These are phyloP conservation scores for Plebejus anna DNA, from an alignment of 2,888 invertebrate genomes.

Conservation along the genomic window DNA sequence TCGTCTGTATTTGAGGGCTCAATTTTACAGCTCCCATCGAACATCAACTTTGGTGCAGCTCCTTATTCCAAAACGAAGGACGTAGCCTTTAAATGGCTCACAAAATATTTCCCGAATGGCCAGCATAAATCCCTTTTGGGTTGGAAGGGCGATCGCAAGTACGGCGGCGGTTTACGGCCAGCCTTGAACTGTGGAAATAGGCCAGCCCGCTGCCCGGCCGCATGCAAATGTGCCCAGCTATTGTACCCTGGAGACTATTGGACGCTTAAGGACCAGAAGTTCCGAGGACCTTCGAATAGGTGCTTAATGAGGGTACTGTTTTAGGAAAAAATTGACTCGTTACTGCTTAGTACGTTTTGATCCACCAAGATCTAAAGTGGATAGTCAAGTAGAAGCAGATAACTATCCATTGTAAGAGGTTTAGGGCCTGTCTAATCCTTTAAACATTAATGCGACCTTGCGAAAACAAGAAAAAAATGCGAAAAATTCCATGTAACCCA, in stretches of 20 bases:
- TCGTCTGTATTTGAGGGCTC: not conserved
- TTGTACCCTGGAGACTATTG: not conserved
- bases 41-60: not conserved
- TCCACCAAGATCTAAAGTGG: too few species aligned
- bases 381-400: too few species aligned
- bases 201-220: not conserved
- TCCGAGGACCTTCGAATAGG: not conserved
- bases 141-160: constrained; percentile 11
- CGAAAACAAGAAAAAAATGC: constrained; percentile 10
- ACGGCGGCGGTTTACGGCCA: constrained; percentile 7
- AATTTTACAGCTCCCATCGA: not conserved
- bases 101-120: constrained; percentile 1
- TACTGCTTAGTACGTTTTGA: too few species aligned
- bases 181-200: constrained; percentile 19
- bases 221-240: not conserved
- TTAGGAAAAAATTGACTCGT: too few species aligned
- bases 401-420: too few species aligned
- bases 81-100: not conserved
- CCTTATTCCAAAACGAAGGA: not conserved
- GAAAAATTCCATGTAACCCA: constrained; percentile 22
- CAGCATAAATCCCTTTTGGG: constrained; percentile 18
- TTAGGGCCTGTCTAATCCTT: not conserved
- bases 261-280: not conserved
- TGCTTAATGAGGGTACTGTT: not conserved
- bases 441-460: constrained; percentile 4